A percentile compares a stretch with the other conserved stretches of the same genome.
phyloP scores from a whole-genome alignment of 2,113 vertebrate genomes.

The Pachypanchax playfairii region DNA sequence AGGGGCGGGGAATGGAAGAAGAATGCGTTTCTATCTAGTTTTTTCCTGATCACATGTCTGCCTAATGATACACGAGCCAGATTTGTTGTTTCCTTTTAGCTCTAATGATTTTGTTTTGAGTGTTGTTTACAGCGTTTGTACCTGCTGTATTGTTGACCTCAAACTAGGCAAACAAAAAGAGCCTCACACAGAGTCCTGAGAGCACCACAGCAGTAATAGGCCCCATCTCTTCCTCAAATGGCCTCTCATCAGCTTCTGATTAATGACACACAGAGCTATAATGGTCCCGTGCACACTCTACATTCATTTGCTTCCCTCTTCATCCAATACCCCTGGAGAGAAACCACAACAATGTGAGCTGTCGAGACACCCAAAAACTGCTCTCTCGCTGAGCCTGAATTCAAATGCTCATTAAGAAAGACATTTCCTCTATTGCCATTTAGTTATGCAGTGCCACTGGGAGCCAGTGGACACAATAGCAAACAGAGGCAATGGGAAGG shows the following conservation, averaged over 20 bases:
- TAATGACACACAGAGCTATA: slow-evolving; percentile 67
- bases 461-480: slow-evolving; percentile 47
- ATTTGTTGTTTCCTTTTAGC: slow-evolving; percentile 5
- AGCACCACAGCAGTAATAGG: slow-evolving; percentile 57
- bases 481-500: slow-evolving; percentile 35
- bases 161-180: slow-evolving; percentile 45
- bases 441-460: slow-evolving; percentile 43
- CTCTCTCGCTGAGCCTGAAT: slow-evolving; percentile 43
- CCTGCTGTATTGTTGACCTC: slow-evolving; percentile 54
- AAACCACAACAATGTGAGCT: slow-evolving; percentile 51
- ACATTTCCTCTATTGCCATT: slow-evolving; percentile 57
- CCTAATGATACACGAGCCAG: slow-evolving; percentile 19
- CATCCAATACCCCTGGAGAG: slow-evolving; percentile 59
- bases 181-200: slow-evolving; percentile 48
- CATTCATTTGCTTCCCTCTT: slow-evolving; percentile 65
- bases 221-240: slow-evolving; percentile 61
- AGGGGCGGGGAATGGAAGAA: slow-evolving; percentile 16
- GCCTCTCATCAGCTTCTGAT: slow-evolving; percentile 73
- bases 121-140: slow-evolving; percentile 53
- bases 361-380: slow-evolving; percentile 46
- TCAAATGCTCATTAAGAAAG: slow-evolving; percentile 68
- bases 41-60: slow-evolving; percentile 12
- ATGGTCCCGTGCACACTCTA: slow-evolving; percentile 57
- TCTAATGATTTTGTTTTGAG: slow-evolving; percentile 47
- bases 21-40: slow-evolving; percentile 6